Evolutionary conservation across 2,888 invertebrate species (phyloP).

Genomic region (Cryptus viduatorius): DNA sequence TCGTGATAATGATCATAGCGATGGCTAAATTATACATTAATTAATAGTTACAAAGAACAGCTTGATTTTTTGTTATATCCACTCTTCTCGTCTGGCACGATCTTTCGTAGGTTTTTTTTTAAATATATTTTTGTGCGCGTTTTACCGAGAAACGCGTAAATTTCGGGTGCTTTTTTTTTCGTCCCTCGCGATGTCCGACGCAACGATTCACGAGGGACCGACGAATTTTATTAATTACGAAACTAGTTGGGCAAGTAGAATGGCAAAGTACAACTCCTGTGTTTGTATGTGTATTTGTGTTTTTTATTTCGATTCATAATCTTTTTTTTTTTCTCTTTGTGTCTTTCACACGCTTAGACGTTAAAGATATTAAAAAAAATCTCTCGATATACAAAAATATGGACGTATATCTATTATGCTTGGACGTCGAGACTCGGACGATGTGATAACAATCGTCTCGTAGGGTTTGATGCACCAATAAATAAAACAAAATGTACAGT

Average conservation of each 20-base stretch:
- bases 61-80: slow-evolving; percentile 61
- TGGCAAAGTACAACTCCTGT: slow-evolving; percentile 78
- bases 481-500: slow-evolving; percentile 13
- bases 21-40: slow-evolving; percentile 76
- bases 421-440: slow-evolving; percentile 53
- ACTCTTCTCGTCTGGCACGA: slow-evolving; percentile 73
- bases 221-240: slow-evolving; percentile 60
- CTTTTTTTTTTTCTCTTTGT: slow-evolving; percentile 42
- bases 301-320: slow-evolving; percentile 1
- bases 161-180: slow-evolving; percentile 48
- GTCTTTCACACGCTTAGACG: slow-evolving; percentile 77
- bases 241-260: slow-evolving; percentile 76
- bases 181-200: slow-evolving; percentile 53
- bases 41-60: slow-evolving; percentile 81
- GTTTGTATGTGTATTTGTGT: slow-evolving; percentile 20
- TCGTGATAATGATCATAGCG: slow-evolving; percentile 73
- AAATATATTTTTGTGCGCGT: background rate
- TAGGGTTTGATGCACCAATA: slow-evolving; percentile 24
- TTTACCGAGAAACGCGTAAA: background rate
- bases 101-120: slow-evolving; percentile 53
- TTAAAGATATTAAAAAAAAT: slow-evolving; percentile 81
- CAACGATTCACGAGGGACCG: slow-evolving; percentile 58
- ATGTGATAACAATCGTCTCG: slow-evolving; percentile 48
- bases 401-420: slow-evolving; percentile 70
- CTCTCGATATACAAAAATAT: slow-evolving; percentile 83